phyloP scores from a whole-genome alignment of 2,113 vertebrate species.

The Agelaius tricolor region DNA sequence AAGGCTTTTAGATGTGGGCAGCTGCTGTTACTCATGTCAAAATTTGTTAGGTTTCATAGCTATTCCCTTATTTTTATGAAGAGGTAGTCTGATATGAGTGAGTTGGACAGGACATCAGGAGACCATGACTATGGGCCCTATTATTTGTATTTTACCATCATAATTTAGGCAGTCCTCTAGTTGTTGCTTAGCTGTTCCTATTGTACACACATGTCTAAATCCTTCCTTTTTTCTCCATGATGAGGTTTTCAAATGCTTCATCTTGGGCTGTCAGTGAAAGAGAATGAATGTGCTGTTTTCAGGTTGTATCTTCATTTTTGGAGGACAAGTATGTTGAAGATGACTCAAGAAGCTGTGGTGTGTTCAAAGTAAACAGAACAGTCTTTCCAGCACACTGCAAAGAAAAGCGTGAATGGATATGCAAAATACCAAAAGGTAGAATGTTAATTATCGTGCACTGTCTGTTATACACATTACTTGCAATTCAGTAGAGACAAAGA shows the following conservation, averaged over 20 bases:
- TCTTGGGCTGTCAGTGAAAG: neutral
- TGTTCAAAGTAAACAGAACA: slow-evolving; percentile 80
- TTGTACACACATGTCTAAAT: neutral
- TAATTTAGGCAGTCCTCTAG: neutral
- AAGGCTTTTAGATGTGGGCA: neutral
- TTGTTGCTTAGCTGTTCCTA: neutral
- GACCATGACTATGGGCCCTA: neutral
- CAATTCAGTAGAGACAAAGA: neutral
- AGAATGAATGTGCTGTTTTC: slow-evolving; percentile 55
- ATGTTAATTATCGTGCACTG: neutral
- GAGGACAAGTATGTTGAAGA: slow-evolving; percentile 83
- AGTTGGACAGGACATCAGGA: neutral
- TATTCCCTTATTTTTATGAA: neutral
- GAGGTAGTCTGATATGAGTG: neutral
- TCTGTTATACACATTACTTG: neutral
- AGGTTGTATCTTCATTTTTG: slow-evolving; percentile 90
- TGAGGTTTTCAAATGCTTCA: neutral
- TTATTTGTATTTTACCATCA: neutral
- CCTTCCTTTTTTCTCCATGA: neutral
- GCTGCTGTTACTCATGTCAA: neutral
- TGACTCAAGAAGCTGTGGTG: slow-evolving; percentile 83
- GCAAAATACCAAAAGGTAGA: slow-evolving; percentile 89
- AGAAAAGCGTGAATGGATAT: slow-evolving; percentile 91
- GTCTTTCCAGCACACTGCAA: slow-evolving; percentile 82
- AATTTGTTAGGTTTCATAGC: neutral